These are phyloP conservation scores for Osmerus eperlanus DNA, from an alignment of 2,113 vertebrate genomes.

Conservation along the genomic window DNA sequence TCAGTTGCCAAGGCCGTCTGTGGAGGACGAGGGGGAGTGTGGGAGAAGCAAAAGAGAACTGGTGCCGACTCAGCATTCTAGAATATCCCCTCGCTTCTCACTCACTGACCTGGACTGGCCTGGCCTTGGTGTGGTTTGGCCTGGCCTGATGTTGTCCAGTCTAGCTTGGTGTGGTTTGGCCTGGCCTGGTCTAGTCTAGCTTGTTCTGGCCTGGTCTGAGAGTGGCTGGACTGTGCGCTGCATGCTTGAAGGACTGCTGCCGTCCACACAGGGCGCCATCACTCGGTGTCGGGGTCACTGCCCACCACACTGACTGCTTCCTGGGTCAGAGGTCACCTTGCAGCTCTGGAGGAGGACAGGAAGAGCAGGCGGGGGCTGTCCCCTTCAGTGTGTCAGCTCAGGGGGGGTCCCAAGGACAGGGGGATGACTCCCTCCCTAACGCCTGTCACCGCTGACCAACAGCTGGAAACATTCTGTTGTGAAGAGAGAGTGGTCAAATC, in stretches of 20 bases:
- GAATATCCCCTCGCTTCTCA: neutral
- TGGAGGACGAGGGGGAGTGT: neutral
- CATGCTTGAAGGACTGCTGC: neutral
- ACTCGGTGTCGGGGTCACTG: slow-evolving; percentile 13
- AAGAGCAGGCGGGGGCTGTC: slow-evolving; percentile 25
- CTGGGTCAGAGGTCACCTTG: slow-evolving; percentile 37
- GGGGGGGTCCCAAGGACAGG: slow-evolving; percentile 16
- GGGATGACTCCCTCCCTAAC: neutral
- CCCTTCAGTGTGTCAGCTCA: slow-evolving; percentile 11
- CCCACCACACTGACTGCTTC: slow-evolving; percentile 34
- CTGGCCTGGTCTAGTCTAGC: too few relatives aligned
- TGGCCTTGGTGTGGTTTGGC: too few relatives aligned
- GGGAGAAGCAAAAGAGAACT: neutral
- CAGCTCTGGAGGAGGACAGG: slow-evolving; percentile 16
- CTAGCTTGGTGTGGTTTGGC: too few relatives aligned
- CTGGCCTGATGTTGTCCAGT: too few relatives aligned
- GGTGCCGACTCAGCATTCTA: slow-evolving; percentile 3
- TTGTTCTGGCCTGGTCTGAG: neutral
- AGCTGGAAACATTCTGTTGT: slow-evolving; percentile 37
- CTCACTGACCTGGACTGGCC: neutral
- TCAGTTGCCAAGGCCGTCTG: slow-evolving; percentile 1
- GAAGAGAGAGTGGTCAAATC: slow-evolving; percentile 18
- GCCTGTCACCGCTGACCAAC: neutral
- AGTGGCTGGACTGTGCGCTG: neutral
- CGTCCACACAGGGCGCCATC: slow-evolving; percentile 13